phyloP scores from a whole-genome alignment of 2,113 vertebrate genomes.

The Hippocampus comes region DNA sequence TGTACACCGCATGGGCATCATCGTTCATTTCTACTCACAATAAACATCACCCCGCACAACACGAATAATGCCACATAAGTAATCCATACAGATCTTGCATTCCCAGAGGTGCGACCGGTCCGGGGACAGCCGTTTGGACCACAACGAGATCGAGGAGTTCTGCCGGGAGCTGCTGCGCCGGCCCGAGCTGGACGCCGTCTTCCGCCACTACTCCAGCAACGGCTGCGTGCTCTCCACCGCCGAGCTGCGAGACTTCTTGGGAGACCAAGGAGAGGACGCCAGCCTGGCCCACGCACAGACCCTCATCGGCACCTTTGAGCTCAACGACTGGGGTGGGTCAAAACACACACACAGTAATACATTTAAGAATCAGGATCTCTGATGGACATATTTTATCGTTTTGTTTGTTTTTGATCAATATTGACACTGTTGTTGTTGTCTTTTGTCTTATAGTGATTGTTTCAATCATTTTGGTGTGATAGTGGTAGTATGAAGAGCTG shows the following conservation, averaged over 20 bases:
- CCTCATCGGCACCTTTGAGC: slow-evolving; percentile 82
- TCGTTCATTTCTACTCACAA: background rate
- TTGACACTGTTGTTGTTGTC: background rate
- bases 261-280: slow-evolving; percentile 84
- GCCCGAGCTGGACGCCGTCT: slow-evolving; percentile 87
- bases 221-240: slow-evolving; percentile 78
- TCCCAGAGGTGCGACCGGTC: slow-evolving; percentile 87
- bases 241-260: slow-evolving; percentile 87
- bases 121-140: slow-evolving; percentile 80
- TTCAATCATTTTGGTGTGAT: background rate
- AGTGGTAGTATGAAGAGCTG: background rate
- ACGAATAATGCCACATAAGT: background rate
- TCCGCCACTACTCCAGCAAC: slow-evolving; percentile 81
- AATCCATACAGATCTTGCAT: background rate
- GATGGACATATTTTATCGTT: no score
- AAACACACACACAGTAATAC: no score
- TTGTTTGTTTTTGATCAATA: no score
- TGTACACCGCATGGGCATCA: background rate
- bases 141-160: slow-evolving; percentile 88
- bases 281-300: slow-evolving; percentile 71
- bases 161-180: slow-evolving; percentile 85
- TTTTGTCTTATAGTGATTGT: background rate
- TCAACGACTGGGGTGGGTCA: slow-evolving; percentile 84
- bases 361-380: no score
- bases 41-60: background rate